Evolutionary conservation across 2,888 invertebrate species (phyloP), one percentile per base, ranked within the genome.

Genomic region (Abrostola tripartita): DNA sequence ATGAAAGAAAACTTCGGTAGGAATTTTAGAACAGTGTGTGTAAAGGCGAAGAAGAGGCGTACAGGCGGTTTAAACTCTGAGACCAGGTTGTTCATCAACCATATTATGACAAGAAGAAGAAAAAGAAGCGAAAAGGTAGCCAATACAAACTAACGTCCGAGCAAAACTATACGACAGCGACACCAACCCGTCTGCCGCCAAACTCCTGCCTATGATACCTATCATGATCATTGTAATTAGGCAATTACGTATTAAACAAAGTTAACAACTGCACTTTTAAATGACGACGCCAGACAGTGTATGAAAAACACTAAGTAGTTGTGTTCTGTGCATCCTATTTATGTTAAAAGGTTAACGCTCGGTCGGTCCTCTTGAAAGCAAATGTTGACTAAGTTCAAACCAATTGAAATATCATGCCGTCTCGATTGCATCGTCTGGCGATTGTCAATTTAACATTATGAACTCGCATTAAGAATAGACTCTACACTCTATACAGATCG

Each of bases 381-480:
- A 71, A 72, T 61, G 52, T 68, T 64, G 52, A 40, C 64, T 58
- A 63, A 74, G 69, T 74, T 68, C 64, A 68, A 63, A 64, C 60
- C 63, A 74, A 74, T 74, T 68, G 74, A 56, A 37, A 37, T 52
- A 51, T 41, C 59, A 59, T 14, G 35, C 53, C 37, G 24, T 24
- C 44, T 14, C 5, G 42, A 37, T 60, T 68, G 59, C 61, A 61
- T 67, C 51, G 57, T 65, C 60, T 12, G 42, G 37, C 5, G 38
- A 65, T 58, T 14, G 51, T 37, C 5, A 14, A 66, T 58, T 49
- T 47, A 53, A 52, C 42, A 60, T 71, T 60, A 60, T 54, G 57
- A 50, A 41, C 35, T 44, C n/a, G 44, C 14, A 44, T 44, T 44
- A 6, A 44, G 10, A 10, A 40, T 40, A 40, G 24, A 2, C 24